phyloP scores from a whole-genome alignment of 2,888 invertebrate species.

The Dicranocentrus wangi region DNA sequence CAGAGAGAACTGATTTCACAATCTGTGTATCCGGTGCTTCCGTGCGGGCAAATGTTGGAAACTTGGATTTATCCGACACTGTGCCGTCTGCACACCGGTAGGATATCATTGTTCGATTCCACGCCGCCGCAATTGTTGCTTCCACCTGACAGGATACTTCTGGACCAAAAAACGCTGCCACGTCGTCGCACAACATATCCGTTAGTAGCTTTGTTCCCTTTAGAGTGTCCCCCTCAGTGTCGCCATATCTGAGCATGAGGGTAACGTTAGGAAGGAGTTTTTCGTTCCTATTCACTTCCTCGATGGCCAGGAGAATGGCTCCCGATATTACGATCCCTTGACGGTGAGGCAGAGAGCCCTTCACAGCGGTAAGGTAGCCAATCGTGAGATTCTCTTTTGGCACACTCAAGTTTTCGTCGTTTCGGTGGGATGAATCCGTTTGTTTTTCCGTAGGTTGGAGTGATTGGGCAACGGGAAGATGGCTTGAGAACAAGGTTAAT shows the following conservation, averaged over 20 bases:
- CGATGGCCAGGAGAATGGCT: constrained; percentile 90
- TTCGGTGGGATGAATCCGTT: neutral
- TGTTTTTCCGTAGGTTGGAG: constrained; percentile 46
- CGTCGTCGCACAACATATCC: constrained; percentile 92
- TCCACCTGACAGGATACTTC: constrained; percentile 96
- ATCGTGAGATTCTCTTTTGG: constrained; percentile 78
- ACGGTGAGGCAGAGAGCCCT: constrained; percentile 84
- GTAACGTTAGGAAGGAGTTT: constrained; percentile 84
- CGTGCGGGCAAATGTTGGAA: constrained; percentile 93
- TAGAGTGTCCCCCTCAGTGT: constrained; percentile 88
- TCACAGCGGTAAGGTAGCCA: constrained; percentile 89
- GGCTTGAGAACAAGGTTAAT: neutral
- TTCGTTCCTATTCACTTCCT: constrained; percentile 82
- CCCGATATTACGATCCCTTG: constrained; percentile 89
- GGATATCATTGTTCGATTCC: constrained; percentile 97
- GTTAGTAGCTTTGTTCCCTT: constrained; percentile 88
- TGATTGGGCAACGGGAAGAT: constrained; percentile 13
- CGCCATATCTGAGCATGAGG: constrained; percentile 85
- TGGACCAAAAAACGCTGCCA: constrained; percentile 95
- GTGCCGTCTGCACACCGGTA: constrained; percentile 96
- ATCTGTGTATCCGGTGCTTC: constrained; percentile 97
- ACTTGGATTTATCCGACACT: constrained; percentile 81
- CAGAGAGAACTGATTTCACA: constrained; percentile 93
- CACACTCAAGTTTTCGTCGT: constrained; percentile 29
- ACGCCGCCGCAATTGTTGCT: constrained; percentile 92